Base-by-base conservation (phyloP, 2,113 vertebrate genomes). In the Smithornis capensis region DNA sequence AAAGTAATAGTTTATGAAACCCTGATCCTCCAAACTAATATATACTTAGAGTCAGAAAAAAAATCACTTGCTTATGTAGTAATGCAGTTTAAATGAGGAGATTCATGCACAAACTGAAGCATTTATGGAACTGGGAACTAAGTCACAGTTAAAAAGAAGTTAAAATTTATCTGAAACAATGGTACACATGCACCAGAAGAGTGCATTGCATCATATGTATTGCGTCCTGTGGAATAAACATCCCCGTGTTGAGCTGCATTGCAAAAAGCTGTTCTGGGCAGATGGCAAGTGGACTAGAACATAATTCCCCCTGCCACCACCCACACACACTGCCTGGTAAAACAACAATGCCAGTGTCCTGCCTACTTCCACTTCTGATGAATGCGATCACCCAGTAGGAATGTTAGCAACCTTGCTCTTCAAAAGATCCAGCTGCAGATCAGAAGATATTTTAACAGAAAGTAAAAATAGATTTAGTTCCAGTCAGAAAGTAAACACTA, bases 181-280 rank as follows among this genome's bases (percentile, higher is more conserved):
- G 56, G 50, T 56, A 81, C 37, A 65, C 3, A 0, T 74, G 71
- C 71, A 92, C n/a, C 52, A 91, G 65, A 75, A 86, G 76, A 85
- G 75, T 73, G 45, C 45, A 47, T 47, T 47, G 45, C 8, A 47
- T 77, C 7, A 1, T 74, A 65, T 12, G 37, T 53, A 53, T 76
- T 92, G 81, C 65, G 93, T 94, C 96, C 96, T 57, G 40, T 93
- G 79, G 95, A 95, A 96, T 95, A 96, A 97, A 96, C 91, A 96
- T 88, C 95, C 65, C 88, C 93, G 56, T 91, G 83, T 81, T 80
- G 79, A 97, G 92, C 83, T 93, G 94, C 83, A 50, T 64, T 19
- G 42, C 91, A 96, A 95, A 97, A 96, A 96, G 85, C 83, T 94
- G 93, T 92, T 90, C 91, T 93, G 93, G 95, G 96, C 97, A 97